Conservation (phyloP, 2,888 invertebrate species). For the Mellilla xanthometata region DNA sequence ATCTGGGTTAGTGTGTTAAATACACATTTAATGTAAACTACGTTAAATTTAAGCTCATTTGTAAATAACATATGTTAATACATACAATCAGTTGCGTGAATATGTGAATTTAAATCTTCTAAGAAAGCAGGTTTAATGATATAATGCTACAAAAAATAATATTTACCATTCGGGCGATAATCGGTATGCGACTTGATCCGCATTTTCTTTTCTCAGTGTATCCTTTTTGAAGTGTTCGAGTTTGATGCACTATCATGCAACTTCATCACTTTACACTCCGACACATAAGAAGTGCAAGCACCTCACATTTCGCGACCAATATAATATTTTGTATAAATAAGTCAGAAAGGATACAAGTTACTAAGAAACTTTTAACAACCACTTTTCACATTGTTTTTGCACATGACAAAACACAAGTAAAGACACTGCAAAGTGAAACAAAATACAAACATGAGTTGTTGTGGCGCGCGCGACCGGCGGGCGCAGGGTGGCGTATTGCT, state of each 20-base stretch:
- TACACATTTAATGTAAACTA: neutral
- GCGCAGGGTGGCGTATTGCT: constrained; percentile 54
- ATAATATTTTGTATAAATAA: constrained; percentile 39
- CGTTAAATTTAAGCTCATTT: neutral
- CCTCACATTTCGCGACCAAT: constrained; percentile 72
- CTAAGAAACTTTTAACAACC: constrained; percentile 79
- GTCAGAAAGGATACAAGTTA: constrained; percentile 80
- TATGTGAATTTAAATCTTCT: neutral
- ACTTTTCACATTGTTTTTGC: constrained; percentile 83
- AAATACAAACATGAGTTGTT: constrained; percentile 42
- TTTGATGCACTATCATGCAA: constrained; percentile 63
- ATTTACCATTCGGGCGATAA: constrained; percentile 80
- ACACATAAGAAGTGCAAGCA: constrained; percentile 56
- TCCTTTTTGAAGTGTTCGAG: constrained; percentile 76
- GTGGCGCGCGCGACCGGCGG: constrained; percentile 28
- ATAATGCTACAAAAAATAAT: constrained; percentile 24
- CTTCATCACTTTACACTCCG: constrained; percentile 74
- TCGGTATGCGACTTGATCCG: constrained; percentile 76
- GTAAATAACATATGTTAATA: constrained; percentile 12
- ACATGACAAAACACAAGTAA: constrained; percentile 81
- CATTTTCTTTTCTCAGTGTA: constrained; percentile 81
- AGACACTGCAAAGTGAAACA: constrained; percentile 71
- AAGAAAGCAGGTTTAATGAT: neutral
- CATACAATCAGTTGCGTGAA: constrained; percentile 4
- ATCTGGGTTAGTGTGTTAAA: constrained; percentile 10